Evolutionary conservation across 2,888 invertebrate genomes (phyloP).

Genomic region (Busseola fusca): DNA sequence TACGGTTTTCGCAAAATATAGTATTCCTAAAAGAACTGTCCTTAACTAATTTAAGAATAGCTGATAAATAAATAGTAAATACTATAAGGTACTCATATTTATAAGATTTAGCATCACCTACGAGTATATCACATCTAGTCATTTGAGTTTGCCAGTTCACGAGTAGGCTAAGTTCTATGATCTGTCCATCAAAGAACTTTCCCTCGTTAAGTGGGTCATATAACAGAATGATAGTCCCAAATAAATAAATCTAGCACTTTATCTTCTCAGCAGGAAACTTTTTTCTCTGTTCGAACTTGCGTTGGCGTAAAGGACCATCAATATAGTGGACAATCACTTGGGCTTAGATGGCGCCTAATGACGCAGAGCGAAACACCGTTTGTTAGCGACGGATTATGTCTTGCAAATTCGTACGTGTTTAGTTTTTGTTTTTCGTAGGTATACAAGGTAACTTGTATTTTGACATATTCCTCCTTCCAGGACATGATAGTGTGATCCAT

Average conservation of each 20-base stretch:
- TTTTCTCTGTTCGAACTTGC: not conserved
- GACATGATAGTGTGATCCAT: not conserved
- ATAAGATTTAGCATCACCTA: not conserved
- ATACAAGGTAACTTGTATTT: not conserved
- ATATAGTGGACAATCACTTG: conserved; percentile 37
- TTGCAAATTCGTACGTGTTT: conserved; percentile 24
- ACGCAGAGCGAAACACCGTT: conserved; percentile 40
- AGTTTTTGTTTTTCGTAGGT: conserved; percentile 24
- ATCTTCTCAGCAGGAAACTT: conserved; percentile 36
- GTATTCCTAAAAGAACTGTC: too few relatives aligned
- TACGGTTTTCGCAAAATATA: not conserved
- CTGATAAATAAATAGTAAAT: not conserved
- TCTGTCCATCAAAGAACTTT: conserved; percentile 24
- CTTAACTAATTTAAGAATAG: not conserved
- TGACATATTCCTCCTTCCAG: not conserved
- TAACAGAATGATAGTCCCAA: conserved; percentile 32
- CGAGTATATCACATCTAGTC: not conserved
- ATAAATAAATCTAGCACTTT: conserved; percentile 39
- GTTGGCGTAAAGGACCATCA: conserved; percentile 34
- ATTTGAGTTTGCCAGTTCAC: conserved; percentile 13
- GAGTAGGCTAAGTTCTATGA: conserved; percentile 10
- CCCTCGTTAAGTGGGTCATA: conserved; percentile 18
- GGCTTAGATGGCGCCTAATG: conserved; percentile 45
- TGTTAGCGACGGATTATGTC: conserved; percentile 55
- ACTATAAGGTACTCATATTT: not conserved